A percentile compares a stretch with the other conserved stretches of the same genome.
Conservation (phyloP, 2,113 vertebrate genomes). For the Paracanthobrama guichenoti region DNA sequence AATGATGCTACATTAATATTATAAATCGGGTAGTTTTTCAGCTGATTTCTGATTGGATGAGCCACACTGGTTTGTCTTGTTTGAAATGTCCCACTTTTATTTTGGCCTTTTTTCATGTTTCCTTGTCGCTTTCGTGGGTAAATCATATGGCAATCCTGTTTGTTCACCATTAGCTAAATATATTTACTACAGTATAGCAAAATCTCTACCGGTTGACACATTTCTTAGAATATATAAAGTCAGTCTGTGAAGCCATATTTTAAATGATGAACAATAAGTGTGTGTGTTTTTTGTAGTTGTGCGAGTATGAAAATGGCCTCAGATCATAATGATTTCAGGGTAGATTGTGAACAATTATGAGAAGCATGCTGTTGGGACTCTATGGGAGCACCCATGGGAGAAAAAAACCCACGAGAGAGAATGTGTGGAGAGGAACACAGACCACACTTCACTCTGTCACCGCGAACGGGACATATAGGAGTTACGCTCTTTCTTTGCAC, state of each 20-base stretch:
- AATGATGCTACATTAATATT: neutral
- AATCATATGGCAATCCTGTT: neutral
- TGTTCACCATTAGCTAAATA: neutral
- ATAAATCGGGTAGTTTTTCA: neutral
- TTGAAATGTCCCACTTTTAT: neutral
- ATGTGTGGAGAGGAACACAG: neutral
- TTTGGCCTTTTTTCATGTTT: neutral
- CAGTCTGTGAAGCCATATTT: neutral
- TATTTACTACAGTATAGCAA: neutral
- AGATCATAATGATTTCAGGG: constrained; percentile 65
- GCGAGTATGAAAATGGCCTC: constrained; percentile 49
- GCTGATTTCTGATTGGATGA: neutral
- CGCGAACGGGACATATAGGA: constrained; percentile 13
- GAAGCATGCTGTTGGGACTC: constrained; percentile 54
- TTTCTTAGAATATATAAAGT: neutral
- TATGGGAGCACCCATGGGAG: constrained; percentile 43
- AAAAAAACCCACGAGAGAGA: constrained; percentile 22
- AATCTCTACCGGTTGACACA: neutral
- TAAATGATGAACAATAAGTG: neutral
- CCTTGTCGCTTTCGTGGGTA: neutral
- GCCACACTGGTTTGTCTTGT: neutral
- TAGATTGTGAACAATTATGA: constrained; percentile 66
- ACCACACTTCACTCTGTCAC: neutral
- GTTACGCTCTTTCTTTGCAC: neutral
- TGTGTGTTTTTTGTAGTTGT: constrained; percentile 38